Conservation (phyloP, 2,113 vertebrate species). For the Eudyptes chrysolophus region DNA sequence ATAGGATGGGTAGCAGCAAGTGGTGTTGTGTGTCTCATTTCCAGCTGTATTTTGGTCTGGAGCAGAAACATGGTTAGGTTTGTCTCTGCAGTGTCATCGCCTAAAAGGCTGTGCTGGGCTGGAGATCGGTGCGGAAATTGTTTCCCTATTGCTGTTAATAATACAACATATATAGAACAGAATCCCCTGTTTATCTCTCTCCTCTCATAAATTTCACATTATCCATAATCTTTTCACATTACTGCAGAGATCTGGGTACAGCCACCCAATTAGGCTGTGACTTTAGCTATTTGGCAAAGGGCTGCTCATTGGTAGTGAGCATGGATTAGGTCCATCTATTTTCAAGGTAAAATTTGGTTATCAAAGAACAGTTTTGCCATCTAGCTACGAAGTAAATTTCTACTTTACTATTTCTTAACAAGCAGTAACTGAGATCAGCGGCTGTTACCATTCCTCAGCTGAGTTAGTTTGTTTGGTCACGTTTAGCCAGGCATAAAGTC, state of each 20-base stretch:
- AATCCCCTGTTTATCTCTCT: neutral
- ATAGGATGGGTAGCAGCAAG: neutral
- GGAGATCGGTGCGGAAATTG: fast-evolving
- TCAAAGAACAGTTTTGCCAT: neutral
- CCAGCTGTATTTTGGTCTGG: neutral
- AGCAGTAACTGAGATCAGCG: neutral
- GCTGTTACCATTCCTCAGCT: neutral
- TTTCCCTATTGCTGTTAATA: neutral
- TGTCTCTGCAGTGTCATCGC: neutral
- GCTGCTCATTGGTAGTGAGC: neutral
- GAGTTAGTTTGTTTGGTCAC: neutral
- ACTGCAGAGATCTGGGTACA: neutral
- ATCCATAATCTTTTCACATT: neutral
- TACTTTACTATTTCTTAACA: neutral
- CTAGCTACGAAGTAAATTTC: neutral
- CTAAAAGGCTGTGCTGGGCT: neutral
- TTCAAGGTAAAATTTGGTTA: neutral
- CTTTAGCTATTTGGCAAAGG: neutral
- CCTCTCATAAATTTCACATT: neutral
- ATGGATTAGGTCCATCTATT: neutral
- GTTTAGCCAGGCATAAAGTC: neutral
- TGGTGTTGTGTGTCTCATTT: neutral
- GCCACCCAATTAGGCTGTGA: neutral
- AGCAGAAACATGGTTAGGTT: neutral
- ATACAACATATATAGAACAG: neutral